Percentiles rank a stretch among this genome's conserved stretches.
phyloP scores from a whole-genome alignment of 2,797 vertebrate species.

The Coranthus polyacanthus region DNA sequence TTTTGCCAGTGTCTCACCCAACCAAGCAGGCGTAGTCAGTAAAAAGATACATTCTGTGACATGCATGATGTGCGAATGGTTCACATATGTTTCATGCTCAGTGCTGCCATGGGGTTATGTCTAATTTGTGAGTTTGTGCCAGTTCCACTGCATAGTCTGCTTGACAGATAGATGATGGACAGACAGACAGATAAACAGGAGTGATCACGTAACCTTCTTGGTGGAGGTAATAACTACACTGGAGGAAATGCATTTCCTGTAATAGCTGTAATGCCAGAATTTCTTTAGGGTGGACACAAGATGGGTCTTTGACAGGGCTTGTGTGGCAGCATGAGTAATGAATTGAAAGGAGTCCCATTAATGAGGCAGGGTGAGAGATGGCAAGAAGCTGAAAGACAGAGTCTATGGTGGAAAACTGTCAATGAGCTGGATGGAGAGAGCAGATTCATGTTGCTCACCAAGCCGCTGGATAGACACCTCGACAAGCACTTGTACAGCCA shows the following conservation, averaged over 20 bases:
- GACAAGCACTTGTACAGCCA: constrained; percentile 38
- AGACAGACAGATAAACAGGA: too few relatives aligned
- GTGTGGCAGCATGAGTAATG: constrained; percentile 27
- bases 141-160: too few relatives aligned
- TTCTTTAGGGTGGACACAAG: constrained; percentile 25
- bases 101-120: too few relatives aligned
- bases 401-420: constrained; percentile 35
- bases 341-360: constrained; percentile 39
- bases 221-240: too few relatives aligned
- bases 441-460: constrained; percentile 40
- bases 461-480: constrained; percentile 57
- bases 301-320: constrained; percentile 44
- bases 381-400: constrained; percentile 31
- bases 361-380: constrained; percentile 56
- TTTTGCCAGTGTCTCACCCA: too few relatives aligned
- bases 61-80: too few relatives aligned
- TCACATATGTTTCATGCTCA: too few relatives aligned
- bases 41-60: too few relatives aligned
- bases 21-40: too few relatives aligned
- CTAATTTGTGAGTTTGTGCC: too few relatives aligned
- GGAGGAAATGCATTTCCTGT: neutral
- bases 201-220: too few relatives aligned
- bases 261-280: neutral
- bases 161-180: too few relatives aligned
- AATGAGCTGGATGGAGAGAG: constrained; percentile 47